Base-by-base conservation (phyloP, 2,113 vertebrate genomes). In the Sceloporus undulatus region DNA sequence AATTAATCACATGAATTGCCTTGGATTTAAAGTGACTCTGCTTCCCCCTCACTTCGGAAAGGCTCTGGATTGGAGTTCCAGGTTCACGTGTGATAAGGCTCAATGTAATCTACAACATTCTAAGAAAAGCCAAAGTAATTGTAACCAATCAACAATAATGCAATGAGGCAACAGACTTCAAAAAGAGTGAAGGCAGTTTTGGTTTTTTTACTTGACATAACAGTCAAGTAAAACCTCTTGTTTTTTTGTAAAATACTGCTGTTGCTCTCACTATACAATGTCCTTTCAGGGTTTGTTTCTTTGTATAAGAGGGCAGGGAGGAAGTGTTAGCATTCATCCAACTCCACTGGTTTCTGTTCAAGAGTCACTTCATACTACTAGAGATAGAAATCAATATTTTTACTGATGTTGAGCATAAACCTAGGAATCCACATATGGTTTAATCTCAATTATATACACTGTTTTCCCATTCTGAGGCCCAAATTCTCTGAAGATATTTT, bases 321-420 rank as follows among this genome's bases (percentile, higher is more conserved):
- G 62, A 70, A 42, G 14, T 5, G 42, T 27, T n/a, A 66, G 9
- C n/a, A 78, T 42, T 40, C 48, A 85, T 66, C 74, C 56, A 65
- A 56, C 40, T 85, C 84, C 62, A 76, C 16, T 77, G 9, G 25
- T 85, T 85, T 66, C 59, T 77, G 27, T 42, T n/a, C 40, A 66
- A 40, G 38, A 16, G 10, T 7, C n/a, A 66, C 62, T n/a, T 66
- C 38, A 13, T 25, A 66, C 38, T 62, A 62, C 14, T 48, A 62
- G 56, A 85, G 42, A 77, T 66, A 76, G 48, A 74, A 75, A 66
- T 76, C 84, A 76, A 29, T 29, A 62, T n/a, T 48, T 5, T 78
- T 78, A 77, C 62, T 29, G 18, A 78, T 66, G 74, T 48, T 14
- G 56, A 65, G 1, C 52, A 62, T 74, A 23, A 76, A 85, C 25